Conservation (phyloP, 1,140 invertebrate genomes). For the Propsilocerus akamusi region DNA sequence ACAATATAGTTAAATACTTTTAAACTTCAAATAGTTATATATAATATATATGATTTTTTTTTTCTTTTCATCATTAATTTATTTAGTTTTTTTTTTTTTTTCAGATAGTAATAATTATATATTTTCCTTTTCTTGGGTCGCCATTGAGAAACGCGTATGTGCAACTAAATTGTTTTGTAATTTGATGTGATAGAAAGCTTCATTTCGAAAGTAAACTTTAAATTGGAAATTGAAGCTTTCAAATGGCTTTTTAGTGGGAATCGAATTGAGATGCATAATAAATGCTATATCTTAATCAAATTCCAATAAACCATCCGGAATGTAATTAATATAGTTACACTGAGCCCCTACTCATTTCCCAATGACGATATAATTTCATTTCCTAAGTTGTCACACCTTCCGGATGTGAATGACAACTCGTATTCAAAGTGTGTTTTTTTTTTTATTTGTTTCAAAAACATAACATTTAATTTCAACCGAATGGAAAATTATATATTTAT, state of each 20-base stretch:
- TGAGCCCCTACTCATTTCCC: too few species aligned
- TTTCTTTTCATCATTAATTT: background rate
- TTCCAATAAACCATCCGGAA: background rate
- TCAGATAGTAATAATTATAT: background rate
- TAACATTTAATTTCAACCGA: too few species aligned
- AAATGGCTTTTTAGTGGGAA: background rate
- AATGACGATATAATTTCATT: too few species aligned
- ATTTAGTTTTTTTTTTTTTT: background rate
- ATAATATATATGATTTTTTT: constrained; percentile 2
- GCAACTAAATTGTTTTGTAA: background rate
- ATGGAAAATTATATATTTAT: too few species aligned
- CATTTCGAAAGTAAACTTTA: background rate
- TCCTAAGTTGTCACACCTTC: too few species aligned
- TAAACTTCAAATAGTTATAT: too few species aligned
- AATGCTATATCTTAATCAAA: background rate
- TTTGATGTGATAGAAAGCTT: background rate
- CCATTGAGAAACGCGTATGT: constrained; percentile 2
- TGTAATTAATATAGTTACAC: background rate
- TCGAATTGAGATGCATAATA: background rate
- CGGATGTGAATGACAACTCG: too few species aligned
- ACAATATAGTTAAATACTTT: too few species aligned
- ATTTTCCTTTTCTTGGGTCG: background rate
- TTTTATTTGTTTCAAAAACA: too few species aligned
- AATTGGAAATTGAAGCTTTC: background rate
- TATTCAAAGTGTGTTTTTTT: too few species aligned